Conservation (phyloP, 2,113 vertebrate species). For the Tupaia chinensis region DNA sequence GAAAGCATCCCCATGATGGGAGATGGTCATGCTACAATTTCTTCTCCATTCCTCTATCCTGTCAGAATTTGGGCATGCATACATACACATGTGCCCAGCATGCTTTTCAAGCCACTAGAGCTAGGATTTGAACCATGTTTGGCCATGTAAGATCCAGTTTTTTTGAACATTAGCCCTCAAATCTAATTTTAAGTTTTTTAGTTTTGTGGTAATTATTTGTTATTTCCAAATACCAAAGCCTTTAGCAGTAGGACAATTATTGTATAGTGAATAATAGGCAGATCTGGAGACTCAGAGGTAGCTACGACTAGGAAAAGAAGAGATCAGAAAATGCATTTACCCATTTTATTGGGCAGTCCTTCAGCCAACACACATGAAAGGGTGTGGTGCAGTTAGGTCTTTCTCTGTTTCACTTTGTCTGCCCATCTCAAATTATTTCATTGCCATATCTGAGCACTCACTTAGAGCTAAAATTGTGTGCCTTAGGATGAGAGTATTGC, state of each 20-base stretch:
- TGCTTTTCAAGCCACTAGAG: too few species aligned
- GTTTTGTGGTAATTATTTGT: not conserved
- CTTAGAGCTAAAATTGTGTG: not conserved
- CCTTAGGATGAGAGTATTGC: not conserved
- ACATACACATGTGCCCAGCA: too few species aligned
- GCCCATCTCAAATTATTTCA: not conserved
- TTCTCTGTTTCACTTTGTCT: not conserved
- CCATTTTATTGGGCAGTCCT: not conserved
- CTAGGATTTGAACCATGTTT: too few species aligned
- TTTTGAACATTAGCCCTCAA: too few species aligned
- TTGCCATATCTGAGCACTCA: not conserved
- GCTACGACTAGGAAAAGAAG: not conserved
- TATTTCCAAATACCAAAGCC: not conserved
- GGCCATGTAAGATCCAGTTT: too few species aligned
- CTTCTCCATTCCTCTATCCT: not conserved
- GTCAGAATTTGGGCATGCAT: too few species aligned
- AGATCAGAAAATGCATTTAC: not conserved
- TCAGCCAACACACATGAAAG: not conserved
- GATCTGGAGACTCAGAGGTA: not conserved
- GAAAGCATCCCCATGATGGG: too few species aligned
- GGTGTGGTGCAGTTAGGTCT: not conserved
- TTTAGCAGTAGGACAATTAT: constrained; percentile 3
- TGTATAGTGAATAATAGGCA: not conserved
- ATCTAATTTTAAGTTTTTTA: constrained; percentile 36
- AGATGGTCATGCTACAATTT: too few species aligned